Conservation (phyloP, 2,113 vertebrate genomes). For the Saimiri boliviensis region DNA sequence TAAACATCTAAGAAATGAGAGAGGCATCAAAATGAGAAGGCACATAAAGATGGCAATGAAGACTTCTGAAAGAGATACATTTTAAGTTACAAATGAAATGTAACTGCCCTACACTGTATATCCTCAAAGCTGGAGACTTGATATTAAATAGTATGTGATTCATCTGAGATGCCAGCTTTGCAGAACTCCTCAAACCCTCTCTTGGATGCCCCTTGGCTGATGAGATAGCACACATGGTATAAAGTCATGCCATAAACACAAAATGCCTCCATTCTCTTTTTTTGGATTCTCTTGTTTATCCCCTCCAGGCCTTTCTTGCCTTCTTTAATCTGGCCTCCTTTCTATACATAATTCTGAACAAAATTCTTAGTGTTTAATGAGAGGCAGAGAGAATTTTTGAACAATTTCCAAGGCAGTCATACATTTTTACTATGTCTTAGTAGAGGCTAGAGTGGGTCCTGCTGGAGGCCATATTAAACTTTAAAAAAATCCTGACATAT, state of each 20-base stretch:
- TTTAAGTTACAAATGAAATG: background rate
- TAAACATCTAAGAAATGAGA: background rate
- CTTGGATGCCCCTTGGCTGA: background rate
- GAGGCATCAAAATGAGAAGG: background rate
- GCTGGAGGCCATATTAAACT: slow-evolving; percentile 34
- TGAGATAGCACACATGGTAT: background rate
- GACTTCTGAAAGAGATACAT: background rate
- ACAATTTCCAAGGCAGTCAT: background rate
- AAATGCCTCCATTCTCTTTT: background rate
- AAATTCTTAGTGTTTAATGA: background rate
- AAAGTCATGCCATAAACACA: background rate
- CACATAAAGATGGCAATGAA: background rate
- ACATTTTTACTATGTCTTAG: background rate
- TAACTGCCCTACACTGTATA: background rate
- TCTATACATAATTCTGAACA: background rate
- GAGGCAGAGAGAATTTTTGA: background rate
- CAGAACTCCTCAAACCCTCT: background rate
- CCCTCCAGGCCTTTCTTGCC: background rate
- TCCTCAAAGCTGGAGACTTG: background rate
- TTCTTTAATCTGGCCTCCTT: slow-evolving; percentile 6
- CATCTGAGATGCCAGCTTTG: background rate
- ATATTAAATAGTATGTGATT: background rate
- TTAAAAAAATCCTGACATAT: slow-evolving; percentile 32
- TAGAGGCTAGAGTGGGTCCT: background rate
- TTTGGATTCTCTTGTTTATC: background rate